Base-by-base conservation (phyloP, 2,797 vertebrate species). In the Halcyon chelicuti region DNA sequence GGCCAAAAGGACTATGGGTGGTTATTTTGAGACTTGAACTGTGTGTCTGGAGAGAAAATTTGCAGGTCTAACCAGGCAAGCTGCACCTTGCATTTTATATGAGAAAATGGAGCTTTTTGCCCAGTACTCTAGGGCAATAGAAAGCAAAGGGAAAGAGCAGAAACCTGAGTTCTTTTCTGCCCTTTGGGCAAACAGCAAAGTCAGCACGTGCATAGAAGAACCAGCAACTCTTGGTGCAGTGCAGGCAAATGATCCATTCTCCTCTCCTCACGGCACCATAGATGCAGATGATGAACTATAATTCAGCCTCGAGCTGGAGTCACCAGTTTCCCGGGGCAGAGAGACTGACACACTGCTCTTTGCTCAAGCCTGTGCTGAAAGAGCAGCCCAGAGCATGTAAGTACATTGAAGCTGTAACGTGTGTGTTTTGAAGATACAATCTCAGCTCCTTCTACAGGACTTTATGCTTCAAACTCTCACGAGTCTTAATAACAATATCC, bases 401-500 rank as follows among this genome's bases (percentile, higher is more conserved):
- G 47, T 19, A 3, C 0, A 0, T 13, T 60, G 73, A 66, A 31
- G 51, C 11, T 86, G 62, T 60, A 88, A 78, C 55, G 16, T 66
- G 58, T 46, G 68, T 46, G 31, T 76, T 94, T 90, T 90, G 70
- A 86, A 94, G 93, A 94, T 79, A 90, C 23, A 73, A 88, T 94
- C 87, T 96, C 88, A 90, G 77, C 91, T 94, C 73, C 19, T 93
- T 93, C 79, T 85, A 84, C 33, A 57, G 67, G 85, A 76, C 91
- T 92, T 92, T 18, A 40, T 81, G 70, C 79, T 90, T 94, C 90
- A 93, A 28, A 90, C 71, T 88, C 91, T 96, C 93, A 42, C 90
- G 91, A 93, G 74, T 60, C 90, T 95, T 91, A 94, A 90, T 76
- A 93, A 90, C 77, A 86, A 94, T 96, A 96, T 90, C 76, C 94